Base-by-base conservation (phyloP, 1,140 invertebrate genomes). In the Macrobrachium rosenbergii region DNA sequence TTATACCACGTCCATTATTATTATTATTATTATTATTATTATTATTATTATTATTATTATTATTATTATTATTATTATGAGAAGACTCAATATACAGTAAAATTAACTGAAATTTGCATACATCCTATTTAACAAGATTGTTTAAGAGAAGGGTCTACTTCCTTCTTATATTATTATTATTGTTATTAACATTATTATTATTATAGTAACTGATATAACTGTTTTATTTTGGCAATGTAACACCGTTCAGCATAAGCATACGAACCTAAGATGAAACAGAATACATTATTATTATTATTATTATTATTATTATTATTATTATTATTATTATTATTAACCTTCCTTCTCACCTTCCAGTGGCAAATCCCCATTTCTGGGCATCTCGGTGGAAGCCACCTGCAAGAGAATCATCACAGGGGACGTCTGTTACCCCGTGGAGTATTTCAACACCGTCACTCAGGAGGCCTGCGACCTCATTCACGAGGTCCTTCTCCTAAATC, bases 371-470 rank as follows among this genome's bases (percentile, higher is more conserved):
- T 97, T 96, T 92, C 92, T 96, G 64, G 96, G 96, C 90, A 96
- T 97, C 90, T 96, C 95, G 10, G 93, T 95, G 72, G 96, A 97
- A 91, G 96, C 96, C 92, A 97, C 96, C 2, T 96, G 95, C 72
- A 94, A 95, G 8, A 96, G 97, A 91, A 96, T 97, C 89, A 93
- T 96, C 0, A 95, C 96, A 90, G 95, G 95, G 90, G 96, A 96
- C 92, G 96, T 94, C 91, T 96, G 95, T 90, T 96, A 96, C 91
- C 95, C 96, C 17, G 94, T 95, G n/a, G 95, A 96, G 91, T 95
- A 96, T 91, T 97, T 96, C 92, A 91, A 93, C 58, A 93, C 92
- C 21, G 94, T 96, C 85, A 95, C 95, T n/a, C 92, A 94, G 72
- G 94, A 95, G 75, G 95, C 95, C 2, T 95, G 95, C 90, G 93